phyloP scores from a whole-genome alignment of 2,888 invertebrate genomes.

The Globia sparganii region DNA sequence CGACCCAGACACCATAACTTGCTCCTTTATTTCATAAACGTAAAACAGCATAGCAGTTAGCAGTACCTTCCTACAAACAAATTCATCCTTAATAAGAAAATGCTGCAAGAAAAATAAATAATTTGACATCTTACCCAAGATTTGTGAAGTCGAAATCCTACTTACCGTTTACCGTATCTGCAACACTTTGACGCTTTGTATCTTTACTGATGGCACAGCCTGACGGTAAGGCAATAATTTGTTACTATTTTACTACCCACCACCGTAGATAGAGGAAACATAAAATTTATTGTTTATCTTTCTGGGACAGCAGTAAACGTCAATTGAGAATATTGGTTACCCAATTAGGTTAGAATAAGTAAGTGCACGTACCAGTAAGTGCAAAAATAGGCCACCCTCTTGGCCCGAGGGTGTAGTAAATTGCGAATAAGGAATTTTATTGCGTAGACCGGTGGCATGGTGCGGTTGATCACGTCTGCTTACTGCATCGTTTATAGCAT shows the following conservation, averaged over 20 bases:
- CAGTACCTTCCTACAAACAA: neutral
- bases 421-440: constrained; percentile 40
- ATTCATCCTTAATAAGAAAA: neutral
- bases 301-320: constrained; percentile 54
- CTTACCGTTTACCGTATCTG: neutral
- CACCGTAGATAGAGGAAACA: constrained; percentile 23
- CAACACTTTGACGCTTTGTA: constrained; percentile 9
- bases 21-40: neutral
- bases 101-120: neutral
- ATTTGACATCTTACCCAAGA: neutral
- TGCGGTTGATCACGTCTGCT: constrained; percentile 21
- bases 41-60: neutral
- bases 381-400: constrained; percentile 41
- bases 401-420: constrained; percentile 42
- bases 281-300: constrained; percentile 51
- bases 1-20: neutral
- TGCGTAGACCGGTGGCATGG: constrained; percentile 1
- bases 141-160: neutral
- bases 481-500: constrained; percentile 38
- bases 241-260: constrained; percentile 38
- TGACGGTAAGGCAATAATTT: constrained; percentile 16
- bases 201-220: constrained; percentile 3
- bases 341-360: constrained; percentile 54
- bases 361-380: constrained; percentile 35
- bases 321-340: constrained; percentile 59